Evolutionary conservation across 2,797 vertebrate genomes (phyloP), one percentile per base, ranked within the genome.

Genomic region (Leptodactylus fallax): DNA sequence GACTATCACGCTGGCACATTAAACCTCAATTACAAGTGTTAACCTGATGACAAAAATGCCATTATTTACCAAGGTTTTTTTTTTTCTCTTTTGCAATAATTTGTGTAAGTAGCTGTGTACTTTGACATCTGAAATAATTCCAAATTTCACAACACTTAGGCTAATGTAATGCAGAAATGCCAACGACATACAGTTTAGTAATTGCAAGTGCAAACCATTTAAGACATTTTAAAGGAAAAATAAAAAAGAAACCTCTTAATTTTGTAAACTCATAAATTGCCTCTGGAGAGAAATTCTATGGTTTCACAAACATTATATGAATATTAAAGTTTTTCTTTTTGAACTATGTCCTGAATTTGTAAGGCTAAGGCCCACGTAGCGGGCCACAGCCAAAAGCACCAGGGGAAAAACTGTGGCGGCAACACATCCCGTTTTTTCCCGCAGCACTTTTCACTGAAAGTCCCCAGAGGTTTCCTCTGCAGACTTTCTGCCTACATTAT

Each of bases 1-100:
- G 27, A 19, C 55, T 60, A 58, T 58, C 5, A 47, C 47, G 27
- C 79, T 80, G 79, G 56, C 56, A 61, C 2, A 8, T n/a, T 80
- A 80, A 80, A 45, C 25, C 78, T 79, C 25, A 60, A 58, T 79
- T 79, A 79, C 78, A 14, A 79, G 53, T 58, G 23, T 79, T 79
- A 58, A 79, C 77, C 78, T 13, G 45, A 51, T 47, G 56, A 80
- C 58, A 47, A 11, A 58, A 60, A 58, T 80, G 79, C 56, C 36
- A 61, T n/a, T 80, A n/a, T 80, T 45, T 61, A 45, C 27, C 55
- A 55, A 58, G 27, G 53, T 9, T 79, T 79, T 36, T 69, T n/a
- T 55, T 14, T 27, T 11, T 56, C 17, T 14, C 56, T 47, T 47
- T 61, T 47, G 27, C 27, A 58, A 36, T 80, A 45, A 45, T 80